phyloP scores from a whole-genome alignment of 2,888 invertebrate genomes.

The Emmelina monodactyla region DNA sequence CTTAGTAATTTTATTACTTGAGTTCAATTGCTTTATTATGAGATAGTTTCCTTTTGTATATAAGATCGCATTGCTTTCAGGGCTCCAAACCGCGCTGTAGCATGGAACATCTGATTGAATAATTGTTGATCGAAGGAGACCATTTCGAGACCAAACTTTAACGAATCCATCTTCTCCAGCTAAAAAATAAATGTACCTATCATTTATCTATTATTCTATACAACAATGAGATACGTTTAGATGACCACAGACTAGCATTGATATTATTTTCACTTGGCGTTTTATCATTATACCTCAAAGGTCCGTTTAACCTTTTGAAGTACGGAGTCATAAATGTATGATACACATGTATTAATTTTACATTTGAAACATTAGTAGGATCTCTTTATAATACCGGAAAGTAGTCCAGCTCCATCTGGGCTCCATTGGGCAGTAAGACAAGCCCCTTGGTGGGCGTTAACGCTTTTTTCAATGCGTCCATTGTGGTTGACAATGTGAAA shows the following conservation, averaged over 20 bases:
- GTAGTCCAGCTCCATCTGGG: conserved; percentile 91
- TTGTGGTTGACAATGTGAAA: conserved; percentile 88
- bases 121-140: conserved; percentile 89
- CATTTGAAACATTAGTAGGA: neutral
- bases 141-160: conserved; percentile 97
- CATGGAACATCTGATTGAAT: conserved; percentile 83
- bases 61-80: conserved; percentile 72
- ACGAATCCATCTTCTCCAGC: conserved; percentile 97
- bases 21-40: conserved; percentile 75
- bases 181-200: conserved; percentile 38
- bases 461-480: conserved; percentile 91
- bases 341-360: neutral
- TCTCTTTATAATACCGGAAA: conserved; percentile 69
- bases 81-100: conserved; percentile 85
- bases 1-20: conserved; percentile 75
- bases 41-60: conserved; percentile 74
- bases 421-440: conserved; percentile 92
- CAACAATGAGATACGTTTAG: too few species aligned
- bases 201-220: too few species aligned
- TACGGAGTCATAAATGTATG: too few species aligned
- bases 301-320: too few species aligned
- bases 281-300: too few species aligned
- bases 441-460: conserved; percentile 93
- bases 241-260: too few species aligned
- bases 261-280: too few species aligned